phyloP scores from a whole-genome alignment of 2,888 invertebrate genomes.

The Agrochola macilenta region DNA sequence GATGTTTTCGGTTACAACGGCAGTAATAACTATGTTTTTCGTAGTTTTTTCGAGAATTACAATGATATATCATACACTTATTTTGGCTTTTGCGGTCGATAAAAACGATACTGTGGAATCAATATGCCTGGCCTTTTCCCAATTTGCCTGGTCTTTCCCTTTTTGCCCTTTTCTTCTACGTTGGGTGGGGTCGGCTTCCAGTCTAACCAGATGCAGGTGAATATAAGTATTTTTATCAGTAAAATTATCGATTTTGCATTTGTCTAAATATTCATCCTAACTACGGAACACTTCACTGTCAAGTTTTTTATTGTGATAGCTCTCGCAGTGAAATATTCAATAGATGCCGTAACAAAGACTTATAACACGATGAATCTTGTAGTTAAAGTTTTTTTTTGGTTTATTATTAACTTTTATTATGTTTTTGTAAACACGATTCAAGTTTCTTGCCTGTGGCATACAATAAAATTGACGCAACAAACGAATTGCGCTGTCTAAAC shows the following conservation, averaged over 20 bases:
- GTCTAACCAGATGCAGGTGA: not conserved
- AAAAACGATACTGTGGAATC: not conserved
- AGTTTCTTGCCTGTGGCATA: not conserved
- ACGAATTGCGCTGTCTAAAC: not conserved
- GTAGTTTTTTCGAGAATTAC: not conserved
- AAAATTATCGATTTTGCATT: not conserved
- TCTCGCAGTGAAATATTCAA: slow-evolving; percentile 56
- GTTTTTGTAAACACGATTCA: not conserved
- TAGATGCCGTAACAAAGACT: slow-evolving; percentile 45
- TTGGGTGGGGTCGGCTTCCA: not conserved
- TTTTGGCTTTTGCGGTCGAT: not conserved
- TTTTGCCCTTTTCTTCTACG: no score
- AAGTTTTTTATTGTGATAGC: slow-evolving; percentile 53
- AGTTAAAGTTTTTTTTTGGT: not conserved
- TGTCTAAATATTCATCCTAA: not conserved
- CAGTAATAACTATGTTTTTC: not conserved
- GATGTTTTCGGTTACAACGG: not conserved
- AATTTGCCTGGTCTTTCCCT: no score
- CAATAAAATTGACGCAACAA: not conserved
- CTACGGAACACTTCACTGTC: not conserved
- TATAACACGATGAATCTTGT: slow-evolving; percentile 31
- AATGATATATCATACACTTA: not conserved
- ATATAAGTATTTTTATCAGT: not conserved
- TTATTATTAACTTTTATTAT: slow-evolving; percentile 24
- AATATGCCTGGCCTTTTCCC: not conserved